A percentile compares a stretch with the other conserved stretches of the same genome.
phyloP scores from a whole-genome alignment of 2,888 invertebrate genomes.

The Slavum lentiscoides region DNA sequence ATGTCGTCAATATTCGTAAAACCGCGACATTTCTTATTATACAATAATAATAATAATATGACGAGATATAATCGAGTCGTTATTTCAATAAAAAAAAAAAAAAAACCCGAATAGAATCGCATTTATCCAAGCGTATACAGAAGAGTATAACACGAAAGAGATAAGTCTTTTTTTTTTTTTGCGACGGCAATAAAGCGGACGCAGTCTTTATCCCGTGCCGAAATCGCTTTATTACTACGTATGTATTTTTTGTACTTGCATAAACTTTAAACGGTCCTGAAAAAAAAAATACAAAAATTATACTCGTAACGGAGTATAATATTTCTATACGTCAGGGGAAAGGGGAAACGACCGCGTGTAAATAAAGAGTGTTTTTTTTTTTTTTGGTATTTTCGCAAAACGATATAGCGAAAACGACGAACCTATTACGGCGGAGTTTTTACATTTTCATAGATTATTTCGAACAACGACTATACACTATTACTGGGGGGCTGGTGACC shows the following conservation, averaged over 20 bases:
- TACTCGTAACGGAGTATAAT: neutral
- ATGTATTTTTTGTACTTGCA: conserved; percentile 18
- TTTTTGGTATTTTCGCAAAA: neutral
- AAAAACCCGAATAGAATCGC: too few relatives aligned
- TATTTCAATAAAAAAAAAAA: too few relatives aligned
- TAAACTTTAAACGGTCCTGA: conserved; percentile 29
- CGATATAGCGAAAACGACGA: neutral
- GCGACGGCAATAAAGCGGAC: conserved; percentile 32
- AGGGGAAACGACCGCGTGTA: conserved; percentile 4
- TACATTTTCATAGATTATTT: too few relatives aligned
- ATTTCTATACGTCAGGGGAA: neutral
- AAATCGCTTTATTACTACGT: conserved; percentile 42
- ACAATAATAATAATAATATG: too few relatives aligned
- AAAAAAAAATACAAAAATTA: neutral
- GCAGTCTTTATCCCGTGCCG: conserved; percentile 24
- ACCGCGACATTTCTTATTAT: too few relatives aligned
- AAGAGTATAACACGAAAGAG: neutral
- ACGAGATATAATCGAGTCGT: too few relatives aligned
- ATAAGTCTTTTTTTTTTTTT: neutral
- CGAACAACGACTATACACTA: too few relatives aligned
- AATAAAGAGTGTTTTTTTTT: too few relatives aligned
- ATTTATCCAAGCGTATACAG: too few relatives aligned
- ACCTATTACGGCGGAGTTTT: too few relatives aligned
- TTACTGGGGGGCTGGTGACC: too few relatives aligned
- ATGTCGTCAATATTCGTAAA: too few relatives aligned